phyloP scores from a whole-genome alignment of 2,113 vertebrate species.

The Bubalus kerabau region DNA sequence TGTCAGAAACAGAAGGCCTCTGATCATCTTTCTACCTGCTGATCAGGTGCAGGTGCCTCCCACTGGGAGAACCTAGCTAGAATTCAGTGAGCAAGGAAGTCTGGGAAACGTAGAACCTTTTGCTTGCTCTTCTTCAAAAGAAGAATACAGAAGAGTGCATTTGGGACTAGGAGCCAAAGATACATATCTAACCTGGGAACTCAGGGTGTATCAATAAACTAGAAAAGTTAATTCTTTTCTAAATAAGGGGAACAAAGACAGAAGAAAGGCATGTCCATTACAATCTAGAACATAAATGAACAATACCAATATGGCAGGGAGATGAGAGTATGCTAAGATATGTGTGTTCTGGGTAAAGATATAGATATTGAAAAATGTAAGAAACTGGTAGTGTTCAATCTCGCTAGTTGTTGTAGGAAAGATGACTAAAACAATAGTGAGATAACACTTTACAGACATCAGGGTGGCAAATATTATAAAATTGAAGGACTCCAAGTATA shows the following conservation, averaged over 20 bases:
- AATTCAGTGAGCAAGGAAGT: not conserved
- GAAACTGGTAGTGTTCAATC: not conserved
- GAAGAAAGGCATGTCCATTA: not conserved
- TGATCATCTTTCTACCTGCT: not conserved
- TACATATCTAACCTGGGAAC: not conserved
- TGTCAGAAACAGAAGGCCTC: not conserved
- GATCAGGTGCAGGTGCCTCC: not conserved
- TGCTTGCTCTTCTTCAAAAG: not conserved
- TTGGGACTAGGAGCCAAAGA: not conserved
- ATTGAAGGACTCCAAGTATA: not conserved
- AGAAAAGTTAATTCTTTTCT: not conserved
- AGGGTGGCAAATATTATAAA: not conserved
- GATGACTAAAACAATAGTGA: not conserved
- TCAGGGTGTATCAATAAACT: not conserved
- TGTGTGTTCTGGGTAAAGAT: not conserved
- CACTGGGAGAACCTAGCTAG: not conserved
- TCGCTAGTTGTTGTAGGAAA: not conserved
- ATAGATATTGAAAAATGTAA: not conserved
- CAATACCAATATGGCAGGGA: not conserved
- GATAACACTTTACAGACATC: not conserved
- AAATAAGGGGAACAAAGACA: not conserved
- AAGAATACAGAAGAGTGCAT: not conserved
- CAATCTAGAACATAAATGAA: not conserved
- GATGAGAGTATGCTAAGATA: not conserved
- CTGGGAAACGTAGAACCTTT: not conserved